Conservation (phyloP, 2,888 invertebrate genomes). For the Rotaria magnacalcarata region DNA sequence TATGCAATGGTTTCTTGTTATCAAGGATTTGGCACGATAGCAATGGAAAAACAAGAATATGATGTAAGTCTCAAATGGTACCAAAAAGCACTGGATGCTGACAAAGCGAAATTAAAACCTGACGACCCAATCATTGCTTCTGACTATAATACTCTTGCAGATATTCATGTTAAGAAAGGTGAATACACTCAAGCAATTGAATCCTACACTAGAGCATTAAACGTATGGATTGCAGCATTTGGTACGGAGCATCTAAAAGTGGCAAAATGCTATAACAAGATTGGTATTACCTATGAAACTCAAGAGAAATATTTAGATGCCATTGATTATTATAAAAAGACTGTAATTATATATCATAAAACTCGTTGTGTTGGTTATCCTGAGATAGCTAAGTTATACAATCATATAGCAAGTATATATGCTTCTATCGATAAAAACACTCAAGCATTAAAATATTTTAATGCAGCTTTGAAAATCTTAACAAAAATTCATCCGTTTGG, state of each 20-base stretch:
- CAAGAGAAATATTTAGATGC: neutral
- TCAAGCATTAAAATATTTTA: neutral
- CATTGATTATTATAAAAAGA: neutral
- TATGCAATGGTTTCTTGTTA: neutral
- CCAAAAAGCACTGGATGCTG: neutral
- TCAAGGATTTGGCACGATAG: neutral
- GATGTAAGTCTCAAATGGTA: neutral
- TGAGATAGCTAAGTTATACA: neutral
- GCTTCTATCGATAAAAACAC: neutral
- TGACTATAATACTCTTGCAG: neutral
- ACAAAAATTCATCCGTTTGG: neutral
- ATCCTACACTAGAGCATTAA: neutral
- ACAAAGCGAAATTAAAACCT: neutral
- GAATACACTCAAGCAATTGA: neutral
- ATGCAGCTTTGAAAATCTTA: neutral
- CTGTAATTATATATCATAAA: neutral
- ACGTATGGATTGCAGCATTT: neutral
- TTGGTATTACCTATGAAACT: neutral
- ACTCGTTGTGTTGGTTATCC: neutral
- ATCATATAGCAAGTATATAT: neutral
- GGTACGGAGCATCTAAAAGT: neutral
- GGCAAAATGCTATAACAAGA: neutral
- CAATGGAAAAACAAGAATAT: neutral
- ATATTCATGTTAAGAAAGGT: neutral
- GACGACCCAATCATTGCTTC: neutral